Evolutionary conservation across 2,113 vertebrate species (phyloP).

Genomic region (Anarrhichthys ocellatus): DNA sequence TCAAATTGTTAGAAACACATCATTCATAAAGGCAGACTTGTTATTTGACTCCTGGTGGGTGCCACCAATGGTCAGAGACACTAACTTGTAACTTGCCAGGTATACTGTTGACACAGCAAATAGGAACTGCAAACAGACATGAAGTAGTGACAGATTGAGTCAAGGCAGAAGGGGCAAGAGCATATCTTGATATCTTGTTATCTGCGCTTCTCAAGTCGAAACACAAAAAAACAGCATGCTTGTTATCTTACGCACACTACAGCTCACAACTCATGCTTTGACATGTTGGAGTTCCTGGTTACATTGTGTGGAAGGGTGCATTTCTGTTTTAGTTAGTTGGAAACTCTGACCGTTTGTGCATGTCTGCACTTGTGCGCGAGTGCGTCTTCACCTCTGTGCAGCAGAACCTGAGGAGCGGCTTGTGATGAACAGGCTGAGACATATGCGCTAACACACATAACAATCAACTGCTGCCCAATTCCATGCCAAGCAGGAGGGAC

Average conservation of each 20-base stretch:
- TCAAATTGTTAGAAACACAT: not conserved
- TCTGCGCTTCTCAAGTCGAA: constrained; percentile 14
- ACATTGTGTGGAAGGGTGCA: not conserved
- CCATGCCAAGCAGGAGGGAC: not conserved
- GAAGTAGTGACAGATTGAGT: not conserved
- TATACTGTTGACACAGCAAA: constrained; percentile 43
- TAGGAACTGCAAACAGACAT: not conserved
- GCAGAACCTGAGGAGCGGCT: constrained; percentile 51
- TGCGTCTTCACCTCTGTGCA: constrained; percentile 30
- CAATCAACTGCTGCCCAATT: constrained; percentile 58
- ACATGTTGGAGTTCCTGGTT: constrained; percentile 25
- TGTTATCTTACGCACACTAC: not conserved
- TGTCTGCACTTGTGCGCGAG: not conserved
- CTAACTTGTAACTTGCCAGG: not conserved
- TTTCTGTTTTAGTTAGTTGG: not conserved
- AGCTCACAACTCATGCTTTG: not conserved
- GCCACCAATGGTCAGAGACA: not conserved
- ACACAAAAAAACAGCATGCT: constrained; percentile 6
- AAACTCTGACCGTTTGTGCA: not conserved
- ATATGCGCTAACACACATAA: constrained; percentile 70
- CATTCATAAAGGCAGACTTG: too few relatives aligned
- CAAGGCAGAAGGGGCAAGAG: not conserved
- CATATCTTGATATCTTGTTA: not conserved
- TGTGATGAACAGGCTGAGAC: constrained; percentile 58
- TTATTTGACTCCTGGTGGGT: not conserved